Percentiles rank a stretch among this genome's conserved stretches.
Evolutionary conservation across 1,140 invertebrate genomes (phyloP).

Genomic region (Acromyrmex heyeri): DNA sequence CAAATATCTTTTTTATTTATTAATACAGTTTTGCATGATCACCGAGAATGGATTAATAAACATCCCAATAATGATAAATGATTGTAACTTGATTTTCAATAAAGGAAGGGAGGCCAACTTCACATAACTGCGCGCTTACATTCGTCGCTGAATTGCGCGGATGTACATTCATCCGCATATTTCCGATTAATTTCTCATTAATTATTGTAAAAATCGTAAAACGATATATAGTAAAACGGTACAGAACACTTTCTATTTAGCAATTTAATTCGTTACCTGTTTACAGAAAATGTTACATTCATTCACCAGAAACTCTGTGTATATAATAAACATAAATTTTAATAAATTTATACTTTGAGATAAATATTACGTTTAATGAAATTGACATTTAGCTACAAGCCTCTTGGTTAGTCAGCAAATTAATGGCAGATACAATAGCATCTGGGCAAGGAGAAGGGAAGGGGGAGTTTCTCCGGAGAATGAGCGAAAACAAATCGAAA

Average conservation of each 20-base stretch:
- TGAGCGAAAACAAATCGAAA: slow-evolving; percentile 69
- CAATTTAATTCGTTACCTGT: neutral
- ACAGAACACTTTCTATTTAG: neutral
- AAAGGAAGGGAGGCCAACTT: neutral
- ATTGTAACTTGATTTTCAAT: neutral
- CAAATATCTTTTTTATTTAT: neutral
- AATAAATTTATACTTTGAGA: neutral
- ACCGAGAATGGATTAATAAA: too few relatives aligned
- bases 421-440: slow-evolving; percentile 33
- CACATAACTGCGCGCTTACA: neutral
- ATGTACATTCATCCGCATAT: neutral
- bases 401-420: slow-evolving; percentile 35
- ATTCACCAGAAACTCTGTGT: neutral
- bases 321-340: neutral
- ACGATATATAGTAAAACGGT: too few relatives aligned
- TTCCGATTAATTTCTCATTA: neutral
- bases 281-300: neutral
- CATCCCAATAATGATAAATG: neutral
- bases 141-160: neutral
- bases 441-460: neutral
- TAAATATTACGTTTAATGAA: neutral
- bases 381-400: slow-evolving; percentile 43
- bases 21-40: neutral
- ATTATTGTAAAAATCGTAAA: neutral
- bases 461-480: neutral